phyloP scores from a whole-genome alignment of 2,888 invertebrate genomes.

The Keiferia lycopersicella region DNA sequence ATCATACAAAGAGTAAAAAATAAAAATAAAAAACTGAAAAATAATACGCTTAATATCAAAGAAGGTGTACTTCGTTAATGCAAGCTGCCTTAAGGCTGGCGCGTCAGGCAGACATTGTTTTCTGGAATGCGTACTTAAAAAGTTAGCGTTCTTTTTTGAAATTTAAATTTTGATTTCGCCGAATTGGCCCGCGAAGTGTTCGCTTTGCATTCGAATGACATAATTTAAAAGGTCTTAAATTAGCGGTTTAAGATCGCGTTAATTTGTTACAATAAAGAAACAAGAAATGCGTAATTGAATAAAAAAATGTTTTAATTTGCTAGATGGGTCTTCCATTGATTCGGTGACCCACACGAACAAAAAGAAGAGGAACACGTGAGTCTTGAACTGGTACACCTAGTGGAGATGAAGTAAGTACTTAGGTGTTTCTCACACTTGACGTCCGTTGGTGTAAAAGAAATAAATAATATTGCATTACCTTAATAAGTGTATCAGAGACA shows the following conservation, averaged over 20 bases:
- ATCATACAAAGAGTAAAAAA: conserved; percentile 55
- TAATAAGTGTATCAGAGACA: too few species aligned
- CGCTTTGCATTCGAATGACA: conserved; percentile 54
- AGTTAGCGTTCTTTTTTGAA: conserved; percentile 51
- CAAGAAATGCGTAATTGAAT: background rate
- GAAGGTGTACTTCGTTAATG: conserved; percentile 79
- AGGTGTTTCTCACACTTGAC: too few species aligned
- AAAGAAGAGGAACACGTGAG: too few species aligned
- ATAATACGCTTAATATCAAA: conserved; percentile 80
- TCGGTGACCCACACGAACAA: too few species aligned
- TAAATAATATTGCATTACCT: too few species aligned
- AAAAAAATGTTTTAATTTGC: too few species aligned
- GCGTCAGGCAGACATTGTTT: conserved; percentile 77
- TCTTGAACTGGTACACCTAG: too few species aligned
- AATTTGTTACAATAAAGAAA: background rate
- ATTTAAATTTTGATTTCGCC: conserved; percentile 57
- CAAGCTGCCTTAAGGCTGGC: conserved; percentile 71
- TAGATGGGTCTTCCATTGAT: too few species aligned
- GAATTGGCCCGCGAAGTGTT: conserved; percentile 51
- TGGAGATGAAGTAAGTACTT: too few species aligned
- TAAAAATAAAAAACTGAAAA: conserved; percentile 52
- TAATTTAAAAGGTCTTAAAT: conserved; percentile 34
- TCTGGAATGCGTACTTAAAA: conserved; percentile 76
- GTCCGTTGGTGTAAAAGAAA: too few species aligned
- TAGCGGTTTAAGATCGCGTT: background rate